These are phyloP conservation scores for Dione vanillae DNA, from an alignment of 2,888 invertebrate genomes.

Conservation along the genomic window DNA sequence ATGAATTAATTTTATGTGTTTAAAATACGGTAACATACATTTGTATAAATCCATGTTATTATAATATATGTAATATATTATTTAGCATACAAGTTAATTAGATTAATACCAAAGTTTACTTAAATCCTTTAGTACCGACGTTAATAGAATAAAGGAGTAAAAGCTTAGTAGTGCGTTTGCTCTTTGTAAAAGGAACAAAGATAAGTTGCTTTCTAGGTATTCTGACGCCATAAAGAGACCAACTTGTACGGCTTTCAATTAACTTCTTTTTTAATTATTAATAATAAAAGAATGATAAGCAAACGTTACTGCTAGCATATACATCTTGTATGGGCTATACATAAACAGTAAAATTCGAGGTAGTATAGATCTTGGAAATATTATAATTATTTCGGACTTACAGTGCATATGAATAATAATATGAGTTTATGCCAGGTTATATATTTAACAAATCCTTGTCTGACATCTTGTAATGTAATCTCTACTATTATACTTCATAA, in stretches of 20 bases:
- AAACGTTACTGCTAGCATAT: no score
- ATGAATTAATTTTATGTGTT: no score
- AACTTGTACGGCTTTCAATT: constrained; percentile 43
- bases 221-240: constrained; percentile 32
- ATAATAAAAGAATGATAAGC: neutral
- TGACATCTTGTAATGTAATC: constrained; percentile 12
- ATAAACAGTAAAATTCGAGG: no score
- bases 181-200: constrained; percentile 43
- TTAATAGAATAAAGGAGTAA: constrained; percentile 71
- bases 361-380: no score
- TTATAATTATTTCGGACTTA: no score
- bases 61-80: neutral
- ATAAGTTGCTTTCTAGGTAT: constrained; percentile 48
- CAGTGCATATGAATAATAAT: neutral
- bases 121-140: constrained; percentile 54
- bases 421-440: neutral
- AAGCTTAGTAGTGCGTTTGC: constrained; percentile 67
- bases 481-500: constrained; percentile 20
- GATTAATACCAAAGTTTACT: constrained; percentile 40
- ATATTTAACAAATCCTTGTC: neutral
- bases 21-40: neutral
- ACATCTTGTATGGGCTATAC: no score
- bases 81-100: constrained; percentile 41
- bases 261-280: constrained; percentile 2
- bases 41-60: neutral